These are phyloP conservation scores for Drosophila aldrichi DNA, from an alignment of 2,888 invertebrate genomes.

Conservation along the genomic window DNA sequence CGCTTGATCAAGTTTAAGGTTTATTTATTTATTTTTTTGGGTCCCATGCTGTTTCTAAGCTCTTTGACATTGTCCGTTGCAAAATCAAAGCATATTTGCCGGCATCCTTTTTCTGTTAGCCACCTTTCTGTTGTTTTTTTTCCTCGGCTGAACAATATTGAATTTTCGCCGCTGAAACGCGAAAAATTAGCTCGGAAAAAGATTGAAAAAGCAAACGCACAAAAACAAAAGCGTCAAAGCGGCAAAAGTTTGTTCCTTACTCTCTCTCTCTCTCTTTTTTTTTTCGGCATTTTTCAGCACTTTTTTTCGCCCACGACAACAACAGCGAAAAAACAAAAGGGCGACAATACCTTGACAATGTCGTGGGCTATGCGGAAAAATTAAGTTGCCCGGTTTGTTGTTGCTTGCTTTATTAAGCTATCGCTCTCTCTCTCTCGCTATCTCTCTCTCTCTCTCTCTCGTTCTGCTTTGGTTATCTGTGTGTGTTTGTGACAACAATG, in stretches of 20 bases:
- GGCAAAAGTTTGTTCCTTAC: conserved; percentile 13
- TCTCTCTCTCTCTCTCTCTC: not conserved
- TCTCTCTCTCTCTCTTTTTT: not conserved
- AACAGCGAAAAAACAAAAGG: conserved; percentile 29
- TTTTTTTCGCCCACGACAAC: conserved; percentile 22
- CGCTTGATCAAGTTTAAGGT: conserved; percentile 19
- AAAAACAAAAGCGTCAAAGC: conserved; percentile 28
- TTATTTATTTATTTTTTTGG: not conserved
- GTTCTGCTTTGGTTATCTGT: not conserved
- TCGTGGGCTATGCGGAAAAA: conserved; percentile 54
- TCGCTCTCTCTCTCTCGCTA: conserved; percentile 33
- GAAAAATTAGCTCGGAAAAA: conserved; percentile 42
- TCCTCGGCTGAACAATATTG: conserved; percentile 33
- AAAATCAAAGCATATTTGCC: conserved; percentile 36
- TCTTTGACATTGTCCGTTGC: conserved; percentile 7
- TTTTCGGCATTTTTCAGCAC: conserved; percentile 22
- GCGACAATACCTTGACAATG: conserved; percentile 50
- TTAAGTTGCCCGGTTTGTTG: conserved; percentile 62
- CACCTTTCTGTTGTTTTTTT: conserved; percentile 12
- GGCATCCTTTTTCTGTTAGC: not conserved
- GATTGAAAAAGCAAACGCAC: conserved; percentile 33
- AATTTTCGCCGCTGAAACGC: conserved; percentile 31
- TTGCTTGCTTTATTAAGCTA: conserved; percentile 57
- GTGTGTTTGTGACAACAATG: conserved; percentile 29
- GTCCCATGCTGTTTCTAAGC: conserved; percentile 4